These are phyloP conservation scores for Petrocephalus sullivani DNA, from an alignment of 2,797 vertebrate species.

Conservation along the genomic window DNA sequence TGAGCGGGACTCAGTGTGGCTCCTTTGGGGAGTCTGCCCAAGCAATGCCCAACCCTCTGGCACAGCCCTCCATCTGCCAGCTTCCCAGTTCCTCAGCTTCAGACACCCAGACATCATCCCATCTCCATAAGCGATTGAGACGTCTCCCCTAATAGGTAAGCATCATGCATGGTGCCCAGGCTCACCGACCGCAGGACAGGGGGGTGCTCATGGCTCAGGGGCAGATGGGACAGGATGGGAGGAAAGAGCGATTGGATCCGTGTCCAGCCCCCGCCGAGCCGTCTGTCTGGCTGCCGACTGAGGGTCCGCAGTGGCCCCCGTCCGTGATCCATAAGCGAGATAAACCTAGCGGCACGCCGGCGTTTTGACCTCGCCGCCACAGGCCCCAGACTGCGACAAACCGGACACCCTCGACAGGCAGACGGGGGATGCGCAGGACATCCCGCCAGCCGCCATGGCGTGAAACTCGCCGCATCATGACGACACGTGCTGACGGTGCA, in stretches of 20 bases:
- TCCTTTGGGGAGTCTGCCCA: background rate
- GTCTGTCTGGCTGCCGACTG: conserved; percentile 5
- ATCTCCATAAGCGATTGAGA: conserved; percentile 18
- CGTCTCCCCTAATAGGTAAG: conserved; percentile 30
- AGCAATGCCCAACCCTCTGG: background rate
- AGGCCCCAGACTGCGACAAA: background rate
- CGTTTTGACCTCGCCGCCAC: background rate
- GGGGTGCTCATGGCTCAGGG: background rate
- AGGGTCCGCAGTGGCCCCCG: background rate
- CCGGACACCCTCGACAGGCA: background rate
- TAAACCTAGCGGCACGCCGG: background rate
- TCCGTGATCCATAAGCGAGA: background rate
- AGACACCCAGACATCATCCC: background rate
- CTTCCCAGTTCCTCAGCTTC: background rate
- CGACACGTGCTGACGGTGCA: background rate
- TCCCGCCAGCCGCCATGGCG: background rate
- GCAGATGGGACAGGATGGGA: background rate
- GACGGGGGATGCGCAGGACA: too few species aligned
- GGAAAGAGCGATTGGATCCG: background rate
- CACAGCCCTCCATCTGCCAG: background rate
- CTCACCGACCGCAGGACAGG: background rate
- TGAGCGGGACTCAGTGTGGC: background rate
- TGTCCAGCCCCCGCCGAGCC: background rate
- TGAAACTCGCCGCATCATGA: background rate
- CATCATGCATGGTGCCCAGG: conserved; percentile 28